These are phyloP conservation scores for Periphyllus acericola DNA, from an alignment of 2,888 invertebrate genomes.

Conservation along the genomic window DNA sequence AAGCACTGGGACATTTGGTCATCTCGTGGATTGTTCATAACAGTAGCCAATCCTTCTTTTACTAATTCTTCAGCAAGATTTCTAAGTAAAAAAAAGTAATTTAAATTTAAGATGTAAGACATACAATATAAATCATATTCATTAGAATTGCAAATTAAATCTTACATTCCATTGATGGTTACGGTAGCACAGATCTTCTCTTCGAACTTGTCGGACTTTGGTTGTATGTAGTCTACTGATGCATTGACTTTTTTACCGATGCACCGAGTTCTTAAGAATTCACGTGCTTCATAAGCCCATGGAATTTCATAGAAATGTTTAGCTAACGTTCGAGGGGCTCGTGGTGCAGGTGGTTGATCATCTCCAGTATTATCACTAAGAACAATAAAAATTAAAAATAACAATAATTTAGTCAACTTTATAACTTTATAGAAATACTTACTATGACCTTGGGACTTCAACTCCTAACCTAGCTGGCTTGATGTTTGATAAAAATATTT, in stretches of 20 bases:
- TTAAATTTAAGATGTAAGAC: neutral
- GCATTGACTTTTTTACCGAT: slow-evolving; percentile 95
- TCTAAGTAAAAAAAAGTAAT: slow-evolving; percentile 68
- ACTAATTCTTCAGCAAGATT: slow-evolving; percentile 96
- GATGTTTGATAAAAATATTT: slow-evolving; percentile 95
- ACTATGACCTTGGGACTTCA: slow-evolving; percentile 44
- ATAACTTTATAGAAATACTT: slow-evolving; percentile 69
- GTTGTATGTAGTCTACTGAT: slow-evolving; percentile 95
- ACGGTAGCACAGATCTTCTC: slow-evolving; percentile 97
- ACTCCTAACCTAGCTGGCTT: slow-evolving; percentile 77
- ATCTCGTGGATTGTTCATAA: slow-evolving; percentile 93
- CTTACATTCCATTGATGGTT: slow-evolving; percentile 80
- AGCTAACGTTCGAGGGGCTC: slow-evolving; percentile 63
- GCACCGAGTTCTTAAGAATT: slow-evolving; percentile 93
- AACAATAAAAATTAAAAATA: slow-evolving; percentile 64
- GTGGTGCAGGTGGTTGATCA: slow-evolving; percentile 63
- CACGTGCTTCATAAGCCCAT: slow-evolving; percentile 98
- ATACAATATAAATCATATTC: too few relatives aligned
- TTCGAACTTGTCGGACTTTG: slow-evolving; percentile 90
- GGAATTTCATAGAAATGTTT: slow-evolving; percentile 97
- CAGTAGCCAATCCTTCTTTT: slow-evolving; percentile 89
- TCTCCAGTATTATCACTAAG: slow-evolving; percentile 66
- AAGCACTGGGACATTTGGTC: slow-evolving; percentile 95
- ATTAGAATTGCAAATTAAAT: too few relatives aligned
- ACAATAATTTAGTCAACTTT: neutral